phyloP scores from a whole-genome alignment of 2,888 invertebrate genomes.

The Netelia melanura region DNA sequence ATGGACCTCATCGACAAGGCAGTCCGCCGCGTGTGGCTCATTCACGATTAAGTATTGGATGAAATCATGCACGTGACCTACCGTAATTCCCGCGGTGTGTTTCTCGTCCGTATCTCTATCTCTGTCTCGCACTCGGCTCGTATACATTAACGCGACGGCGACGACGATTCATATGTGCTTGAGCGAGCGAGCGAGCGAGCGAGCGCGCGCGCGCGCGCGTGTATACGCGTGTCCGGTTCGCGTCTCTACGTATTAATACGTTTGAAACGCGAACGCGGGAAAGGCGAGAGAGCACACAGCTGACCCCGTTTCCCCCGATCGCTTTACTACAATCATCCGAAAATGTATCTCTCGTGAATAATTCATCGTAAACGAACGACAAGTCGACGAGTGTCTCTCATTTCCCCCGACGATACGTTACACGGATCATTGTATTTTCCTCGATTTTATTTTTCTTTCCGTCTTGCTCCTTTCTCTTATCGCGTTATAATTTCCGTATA shows the following conservation, averaged over 20 bases:
- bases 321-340: constrained; percentile 38
- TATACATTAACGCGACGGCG: constrained; percentile 49
- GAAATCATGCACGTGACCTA: constrained; percentile 80
- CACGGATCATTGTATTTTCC: neutral
- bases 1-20: constrained; percentile 62
- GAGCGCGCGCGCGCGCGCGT: neutral
- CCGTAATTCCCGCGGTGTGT: constrained; percentile 73
- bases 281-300: constrained; percentile 60
- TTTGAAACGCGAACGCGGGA: constrained; percentile 79
- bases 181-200: neutral
- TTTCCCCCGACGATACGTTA: neutral
- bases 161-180: neutral
- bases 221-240: constrained; percentile 22
- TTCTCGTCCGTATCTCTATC: constrained; percentile 21
- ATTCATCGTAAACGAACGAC: constrained; percentile 37
- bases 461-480: neutral
- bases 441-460: too few relatives aligned
- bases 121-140: constrained; percentile 31
- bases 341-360: constrained; percentile 56
- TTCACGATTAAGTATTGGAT: constrained; percentile 79
- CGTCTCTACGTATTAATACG: constrained; percentile 64
- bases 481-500: neutral
- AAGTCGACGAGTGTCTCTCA: constrained; percentile 14
- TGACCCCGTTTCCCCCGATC: constrained; percentile 63
- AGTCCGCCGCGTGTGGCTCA: constrained; percentile 67